phyloP scores from a whole-genome alignment of 2,113 vertebrate genomes.

The Rhipidura dahli region DNA sequence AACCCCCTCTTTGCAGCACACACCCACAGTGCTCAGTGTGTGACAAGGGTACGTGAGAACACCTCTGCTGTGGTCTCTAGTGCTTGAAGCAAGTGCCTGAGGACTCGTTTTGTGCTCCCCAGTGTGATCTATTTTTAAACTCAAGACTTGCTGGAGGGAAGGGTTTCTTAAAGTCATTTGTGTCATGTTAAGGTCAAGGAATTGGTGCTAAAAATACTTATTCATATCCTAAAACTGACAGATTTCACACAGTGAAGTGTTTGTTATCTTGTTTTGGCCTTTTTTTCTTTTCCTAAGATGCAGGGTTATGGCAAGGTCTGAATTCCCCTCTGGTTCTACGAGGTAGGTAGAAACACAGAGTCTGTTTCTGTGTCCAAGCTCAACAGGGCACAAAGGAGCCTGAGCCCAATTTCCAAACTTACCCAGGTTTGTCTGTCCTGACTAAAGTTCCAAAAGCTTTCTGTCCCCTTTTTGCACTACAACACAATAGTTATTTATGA shows the following conservation, averaged over 20 bases:
- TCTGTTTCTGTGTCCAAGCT: not conserved
- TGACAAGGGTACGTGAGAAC: not conserved
- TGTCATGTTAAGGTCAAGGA: not conserved
- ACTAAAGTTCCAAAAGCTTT: not conserved
- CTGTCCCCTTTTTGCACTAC: not conserved
- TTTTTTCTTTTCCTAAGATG: not conserved
- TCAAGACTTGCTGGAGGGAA: not conserved
- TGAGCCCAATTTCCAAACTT: not conserved
- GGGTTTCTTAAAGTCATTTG: not conserved
- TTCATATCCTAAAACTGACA: not conserved
- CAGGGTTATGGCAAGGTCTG: not conserved
- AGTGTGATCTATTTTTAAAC: not conserved
- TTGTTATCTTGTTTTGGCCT: not conserved
- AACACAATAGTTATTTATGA: not conserved
- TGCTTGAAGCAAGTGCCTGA: not conserved
- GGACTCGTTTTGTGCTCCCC: not conserved
- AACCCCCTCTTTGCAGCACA: not conserved
- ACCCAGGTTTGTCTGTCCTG: not conserved
- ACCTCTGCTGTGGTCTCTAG: not conserved
- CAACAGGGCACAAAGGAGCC: not conserved
- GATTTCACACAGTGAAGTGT: not conserved
- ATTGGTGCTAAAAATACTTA: not conserved
- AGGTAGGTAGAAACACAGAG: not conserved
- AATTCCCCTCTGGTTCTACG: not conserved
- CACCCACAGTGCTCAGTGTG: not conserved